Conservation (phyloP, 2,797 vertebrate genomes). For the Scarus forsteni region DNA sequence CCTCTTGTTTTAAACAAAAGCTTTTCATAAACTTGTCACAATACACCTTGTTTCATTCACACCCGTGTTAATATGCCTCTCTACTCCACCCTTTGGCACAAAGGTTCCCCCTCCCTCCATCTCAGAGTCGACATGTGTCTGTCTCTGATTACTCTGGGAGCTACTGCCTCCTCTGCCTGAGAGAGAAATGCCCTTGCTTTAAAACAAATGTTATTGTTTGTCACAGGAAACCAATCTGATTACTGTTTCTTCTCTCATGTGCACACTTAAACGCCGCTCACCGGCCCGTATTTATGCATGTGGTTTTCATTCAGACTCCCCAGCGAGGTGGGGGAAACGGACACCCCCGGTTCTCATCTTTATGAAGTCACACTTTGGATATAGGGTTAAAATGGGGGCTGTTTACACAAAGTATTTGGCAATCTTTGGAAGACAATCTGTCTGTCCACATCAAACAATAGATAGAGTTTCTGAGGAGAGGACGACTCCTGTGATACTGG, state of each 20-base stretch:
- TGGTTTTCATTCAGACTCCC: conserved; percentile 90
- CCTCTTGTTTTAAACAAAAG: too few species aligned
- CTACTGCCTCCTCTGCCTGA: conserved; percentile 89
- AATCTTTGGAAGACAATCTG: conserved; percentile 74
- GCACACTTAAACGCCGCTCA: conserved; percentile 73
- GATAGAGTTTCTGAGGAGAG: conserved; percentile 71
- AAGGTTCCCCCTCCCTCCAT: conserved; percentile 54
- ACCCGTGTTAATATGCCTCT: too few species aligned
- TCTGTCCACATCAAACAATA: conserved; percentile 77
- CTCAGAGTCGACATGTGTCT: conserved; percentile 84
- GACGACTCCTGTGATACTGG: conserved; percentile 62
- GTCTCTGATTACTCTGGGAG: conserved; percentile 94
- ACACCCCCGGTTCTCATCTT: conserved; percentile 79
- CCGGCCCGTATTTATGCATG: conserved; percentile 93
- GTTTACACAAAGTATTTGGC: conserved; percentile 79
- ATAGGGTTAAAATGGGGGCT: conserved; percentile 74
- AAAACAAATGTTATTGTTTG: conserved; percentile 99
- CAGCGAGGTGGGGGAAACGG: conserved; percentile 50
- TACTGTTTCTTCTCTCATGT: conserved; percentile 92
- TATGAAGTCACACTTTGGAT: conserved; percentile 81
- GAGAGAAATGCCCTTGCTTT: conserved; percentile 88
- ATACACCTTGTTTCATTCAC: too few species aligned
- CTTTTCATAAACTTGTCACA: too few species aligned
- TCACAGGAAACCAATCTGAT: conserved; percentile 97
- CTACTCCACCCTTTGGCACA: conserved; percentile 60